A percentile compares a stretch with the other conserved stretches of the same genome.
phyloP scores from a whole-genome alignment of 2,888 invertebrate genomes.

The Pachycephus smyrnensis region DNA sequence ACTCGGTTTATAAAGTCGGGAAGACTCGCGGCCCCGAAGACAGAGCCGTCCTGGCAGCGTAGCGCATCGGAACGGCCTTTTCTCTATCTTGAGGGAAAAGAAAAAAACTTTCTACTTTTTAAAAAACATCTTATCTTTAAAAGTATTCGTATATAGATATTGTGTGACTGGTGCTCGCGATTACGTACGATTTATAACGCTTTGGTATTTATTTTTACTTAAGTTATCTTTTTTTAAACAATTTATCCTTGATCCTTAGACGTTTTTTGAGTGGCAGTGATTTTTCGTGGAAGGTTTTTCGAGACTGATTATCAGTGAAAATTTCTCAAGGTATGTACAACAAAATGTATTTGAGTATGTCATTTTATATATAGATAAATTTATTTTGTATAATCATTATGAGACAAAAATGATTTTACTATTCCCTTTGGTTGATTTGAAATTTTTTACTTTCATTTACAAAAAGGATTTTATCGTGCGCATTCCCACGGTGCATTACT shows the following conservation, averaged over 20 bases:
- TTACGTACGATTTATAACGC: background rate
- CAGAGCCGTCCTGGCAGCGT: slow-evolving; percentile 66
- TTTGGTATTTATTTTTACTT: background rate
- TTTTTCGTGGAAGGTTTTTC: background rate
- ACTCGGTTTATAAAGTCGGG: slow-evolving; percentile 65
- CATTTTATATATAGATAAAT: background rate
- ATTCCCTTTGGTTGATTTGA: background rate
- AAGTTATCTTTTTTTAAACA: background rate
- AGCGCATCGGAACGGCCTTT: slow-evolving; percentile 57
- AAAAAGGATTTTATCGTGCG: background rate
- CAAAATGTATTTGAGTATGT: background rate
- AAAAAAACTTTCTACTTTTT: background rate
- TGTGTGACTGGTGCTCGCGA: background rate
- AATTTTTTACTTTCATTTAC: background rate
- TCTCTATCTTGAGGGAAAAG: slow-evolving; percentile 21
- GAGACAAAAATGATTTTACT: background rate
- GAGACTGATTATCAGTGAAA: background rate
- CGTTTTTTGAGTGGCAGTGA: background rate
- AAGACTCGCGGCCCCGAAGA: slow-evolving; percentile 60
- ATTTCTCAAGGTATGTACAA: background rate
- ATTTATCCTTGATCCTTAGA: background rate
- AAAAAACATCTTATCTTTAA: background rate
- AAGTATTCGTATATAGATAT: slow-evolving; percentile 7
- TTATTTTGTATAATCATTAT: background rate
- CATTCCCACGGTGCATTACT: slow-evolving; percentile 46